Percentiles rank a stretch among this genome's conserved stretches.
Evolutionary conservation across 2,113 vertebrate genomes (phyloP).

Genomic region (Phainopepla nitens): DNA sequence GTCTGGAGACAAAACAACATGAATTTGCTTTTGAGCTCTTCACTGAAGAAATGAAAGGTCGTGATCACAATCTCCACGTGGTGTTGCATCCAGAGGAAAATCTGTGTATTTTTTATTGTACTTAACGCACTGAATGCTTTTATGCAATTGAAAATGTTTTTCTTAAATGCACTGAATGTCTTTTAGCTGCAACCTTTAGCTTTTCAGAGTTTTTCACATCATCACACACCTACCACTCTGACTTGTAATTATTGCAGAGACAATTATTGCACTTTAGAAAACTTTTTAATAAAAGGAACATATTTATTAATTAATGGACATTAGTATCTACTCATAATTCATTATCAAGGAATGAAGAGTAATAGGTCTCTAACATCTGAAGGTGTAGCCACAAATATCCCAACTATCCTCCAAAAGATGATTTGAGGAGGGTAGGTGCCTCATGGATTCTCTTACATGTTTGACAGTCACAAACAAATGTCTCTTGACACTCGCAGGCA

Average conservation of each 20-base stretch:
- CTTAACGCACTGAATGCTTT: background rate
- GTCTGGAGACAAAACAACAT: background rate
- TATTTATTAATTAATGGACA: background rate
- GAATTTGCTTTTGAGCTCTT: background rate
- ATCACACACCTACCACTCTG: background rate
- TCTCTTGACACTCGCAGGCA: background rate
- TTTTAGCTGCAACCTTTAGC: background rate
- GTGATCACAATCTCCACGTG: fast-evolving
- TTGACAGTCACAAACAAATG: background rate
- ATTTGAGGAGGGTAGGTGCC: fast-evolving
- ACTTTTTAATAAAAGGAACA: background rate
- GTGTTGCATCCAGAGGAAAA: background rate
- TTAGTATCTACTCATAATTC: background rate
- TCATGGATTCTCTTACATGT: background rate
- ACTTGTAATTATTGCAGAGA: background rate
- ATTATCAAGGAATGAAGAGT: background rate
- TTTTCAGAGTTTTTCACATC: background rate
- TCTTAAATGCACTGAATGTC: background rate
- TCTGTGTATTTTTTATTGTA: background rate
- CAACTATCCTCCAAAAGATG: background rate
- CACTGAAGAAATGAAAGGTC: background rate
- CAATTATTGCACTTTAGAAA: background rate
- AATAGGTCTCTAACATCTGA: background rate
- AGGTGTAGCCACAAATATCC: background rate
- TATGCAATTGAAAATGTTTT: background rate